Conservation (phyloP, 2,888 invertebrate species). For the Synanthedon tipuliformis region DNA sequence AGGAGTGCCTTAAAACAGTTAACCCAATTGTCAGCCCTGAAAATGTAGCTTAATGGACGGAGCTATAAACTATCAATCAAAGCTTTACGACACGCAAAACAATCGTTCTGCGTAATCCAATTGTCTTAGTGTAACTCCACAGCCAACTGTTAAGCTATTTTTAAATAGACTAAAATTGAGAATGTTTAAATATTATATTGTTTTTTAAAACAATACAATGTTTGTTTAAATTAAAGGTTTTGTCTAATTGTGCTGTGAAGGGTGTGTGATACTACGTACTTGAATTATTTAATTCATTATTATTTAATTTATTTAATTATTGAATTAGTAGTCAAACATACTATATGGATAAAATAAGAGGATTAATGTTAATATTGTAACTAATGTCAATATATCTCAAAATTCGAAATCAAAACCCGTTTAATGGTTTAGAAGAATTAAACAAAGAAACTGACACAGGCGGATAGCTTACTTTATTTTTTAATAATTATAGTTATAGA, state of each 20-base stretch:
- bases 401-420: no score
- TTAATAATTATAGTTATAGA: no score
- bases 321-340: background rate
- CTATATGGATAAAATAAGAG: no score
- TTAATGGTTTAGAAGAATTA: no score
- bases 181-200: background rate
- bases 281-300: background rate
- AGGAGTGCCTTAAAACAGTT: slow-evolving; percentile 28
- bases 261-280: background rate
- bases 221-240: no score
- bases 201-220: background rate
- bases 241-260: no score
- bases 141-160: background rate
- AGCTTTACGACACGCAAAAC: slow-evolving; percentile 55
- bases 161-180: background rate
- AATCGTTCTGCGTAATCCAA: slow-evolving; percentile 44
- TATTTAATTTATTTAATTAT: no score
- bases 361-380: no score
- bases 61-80: slow-evolving; percentile 62
- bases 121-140: slow-evolving; percentile 25
- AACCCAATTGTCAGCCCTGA: slow-evolving; percentile 32
- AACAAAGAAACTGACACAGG: no score
- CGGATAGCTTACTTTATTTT: no score
- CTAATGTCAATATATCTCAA: no score
- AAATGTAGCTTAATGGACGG: slow-evolving; percentile 48